A percentile compares a stretch with the other conserved stretches of the same genome.
Conservation (phyloP, 2,113 vertebrate genomes). For the Nyctereutes procyonoides region DNA sequence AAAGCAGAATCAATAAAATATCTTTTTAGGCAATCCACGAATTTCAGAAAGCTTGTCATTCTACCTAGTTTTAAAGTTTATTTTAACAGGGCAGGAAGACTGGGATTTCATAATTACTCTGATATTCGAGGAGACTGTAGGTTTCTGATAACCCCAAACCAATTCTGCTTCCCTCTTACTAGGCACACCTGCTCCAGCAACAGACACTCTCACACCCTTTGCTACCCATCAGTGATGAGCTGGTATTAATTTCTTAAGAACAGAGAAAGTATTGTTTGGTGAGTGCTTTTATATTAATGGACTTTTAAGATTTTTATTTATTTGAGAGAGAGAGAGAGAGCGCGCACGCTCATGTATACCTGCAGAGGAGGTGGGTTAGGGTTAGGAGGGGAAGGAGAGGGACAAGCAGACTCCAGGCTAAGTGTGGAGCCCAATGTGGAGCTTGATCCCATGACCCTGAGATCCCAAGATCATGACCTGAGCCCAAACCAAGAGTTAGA, state of each 20-base stretch:
- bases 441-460: not conserved
- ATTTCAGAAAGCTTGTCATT: constrained; percentile 23
- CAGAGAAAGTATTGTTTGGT: not conserved
- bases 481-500: not conserved
- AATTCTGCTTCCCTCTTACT: not conserved
- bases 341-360: no score
- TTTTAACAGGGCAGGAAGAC: not conserved
- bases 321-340: not conserved
- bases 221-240: not conserved
- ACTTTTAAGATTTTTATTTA: not conserved
- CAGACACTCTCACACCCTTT: rapidly evolving
- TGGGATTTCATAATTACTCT: not conserved
- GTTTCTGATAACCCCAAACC: not conserved
- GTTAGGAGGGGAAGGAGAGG: not conserved
- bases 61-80: constrained; percentile 5
- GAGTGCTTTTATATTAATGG: not conserved
- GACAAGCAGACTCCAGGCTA: not conserved
- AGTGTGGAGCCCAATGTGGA: not conserved
- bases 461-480: not conserved
- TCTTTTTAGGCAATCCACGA: not conserved
- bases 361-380: rapidly evolving
- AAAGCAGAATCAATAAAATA: constrained; percentile 21
- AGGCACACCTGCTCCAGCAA: not conserved
- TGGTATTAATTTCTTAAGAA: not conserved
- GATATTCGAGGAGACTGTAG: not conserved